Evolutionary conservation across 2,113 vertebrate species (phyloP), one percentile per base, ranked within the genome.

Genomic region (Corapipo altera): DNA sequence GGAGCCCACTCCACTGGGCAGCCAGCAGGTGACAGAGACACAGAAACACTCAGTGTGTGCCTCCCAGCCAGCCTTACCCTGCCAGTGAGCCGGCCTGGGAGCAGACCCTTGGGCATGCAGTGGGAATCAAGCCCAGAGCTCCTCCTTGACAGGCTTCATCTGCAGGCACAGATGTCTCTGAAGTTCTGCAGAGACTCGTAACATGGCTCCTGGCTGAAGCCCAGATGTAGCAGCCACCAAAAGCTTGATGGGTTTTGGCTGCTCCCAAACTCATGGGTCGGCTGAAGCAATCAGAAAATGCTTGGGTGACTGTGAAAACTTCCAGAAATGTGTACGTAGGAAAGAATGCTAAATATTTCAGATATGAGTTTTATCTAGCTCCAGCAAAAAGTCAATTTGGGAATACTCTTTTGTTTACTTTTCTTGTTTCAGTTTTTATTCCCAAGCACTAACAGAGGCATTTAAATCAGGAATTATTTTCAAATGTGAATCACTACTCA

Each of bases 61-160:
- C 33, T 46, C 4, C 3, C 15, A 51, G 39, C 21, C 0, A 0
- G 21, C 35, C 12, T 3, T 9, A 12, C n/a, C 37, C 11, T 2
- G 2, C 37, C 69, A 48, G n/a, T 12, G 37, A 39, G 18, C 18
- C 30, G 46, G 9, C 22, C 23, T 43, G 55, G 70, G 51, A 71
- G 37, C 13, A 61, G 13, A n/a, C 12, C 15, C 19, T 44, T 44
- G 44, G 32, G 3, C 6, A 17, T 11, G 11, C 30, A 58, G 30
- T 9, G 54, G 46, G 26, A 90, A 18, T 27, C n/a, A 27, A 82
- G 37, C 16, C n/a, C 89, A 41, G 32, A 22, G 13, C 11, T 70
- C 7, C 18, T 54, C 64, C 33, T 37, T 20, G 43, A 32, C 8
- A 44, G 48, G 46, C 46, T 91, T 58, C 8, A 6, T n/a, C 43